Evolutionary conservation across 2,888 invertebrate genomes (phyloP), one percentile per base, ranked within the genome.

Genomic region (Trachelus iudaicus): DNA sequence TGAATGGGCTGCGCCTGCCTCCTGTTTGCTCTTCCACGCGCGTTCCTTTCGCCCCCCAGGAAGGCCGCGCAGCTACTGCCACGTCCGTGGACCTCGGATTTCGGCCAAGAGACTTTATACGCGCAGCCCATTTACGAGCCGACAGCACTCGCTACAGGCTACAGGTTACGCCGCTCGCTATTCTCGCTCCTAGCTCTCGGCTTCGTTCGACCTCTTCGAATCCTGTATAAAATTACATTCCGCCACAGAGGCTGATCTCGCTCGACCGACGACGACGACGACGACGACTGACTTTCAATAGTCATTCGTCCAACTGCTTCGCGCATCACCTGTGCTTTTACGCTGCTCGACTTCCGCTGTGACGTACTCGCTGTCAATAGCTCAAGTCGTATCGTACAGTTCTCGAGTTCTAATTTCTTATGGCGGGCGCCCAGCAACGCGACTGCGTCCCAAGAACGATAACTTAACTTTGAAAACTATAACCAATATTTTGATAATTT

Each of bases 181-280:
- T 13, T 1, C 37, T 37, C 37, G 12, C 37, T 37, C 13, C 13
- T 37, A 13, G 13, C 37, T 37, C 40, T 40, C 40, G 15, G 40
- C 15, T 40, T 40, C 40, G 6, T n/a, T 31, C 31, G 31, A 40
- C 71, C 31, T 74, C 34, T 81, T 83, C 83, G 83, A 82, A 82
- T 85, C 80, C 80, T 80, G 80, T 82, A 82, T 83, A 83, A 79
- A 81, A 79, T 85, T 85, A 84, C 85, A 79, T 81, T 79, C 81
- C 78, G 76, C 79, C 78, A 73, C 15, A 15, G 40, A 40, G 15
- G 40, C 40, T 15, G 15, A 15, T 40, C 40, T 40, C 40, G 40
- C 40, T 40, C 40, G 15, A 40, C 40, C 40, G 40, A 82, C 83
- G 82, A 82, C 82, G 34, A 82, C 81, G 15, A 15, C 40, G 40